Conservation (phyloP, 2,888 invertebrate genomes). For the Nowickia ferox region DNA sequence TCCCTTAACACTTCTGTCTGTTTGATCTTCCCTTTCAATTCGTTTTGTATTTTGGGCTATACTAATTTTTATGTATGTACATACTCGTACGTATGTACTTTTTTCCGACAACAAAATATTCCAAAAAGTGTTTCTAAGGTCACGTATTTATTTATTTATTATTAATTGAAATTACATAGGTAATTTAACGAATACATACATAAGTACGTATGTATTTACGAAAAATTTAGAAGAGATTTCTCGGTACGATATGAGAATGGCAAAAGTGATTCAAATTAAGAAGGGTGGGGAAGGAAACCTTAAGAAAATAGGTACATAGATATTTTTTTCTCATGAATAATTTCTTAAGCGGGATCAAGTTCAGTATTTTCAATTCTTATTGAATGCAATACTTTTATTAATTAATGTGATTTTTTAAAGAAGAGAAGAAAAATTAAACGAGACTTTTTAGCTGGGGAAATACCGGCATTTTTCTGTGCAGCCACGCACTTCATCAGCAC, state of each 20-base stretch:
- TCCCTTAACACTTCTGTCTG: conserved; percentile 24
- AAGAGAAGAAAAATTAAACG: too few species aligned
- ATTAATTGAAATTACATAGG: conserved; percentile 40
- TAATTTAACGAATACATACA: conserved; percentile 33
- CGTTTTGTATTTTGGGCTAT: not conserved
- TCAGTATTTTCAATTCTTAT: too few species aligned
- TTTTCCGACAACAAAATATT: conserved; percentile 9
- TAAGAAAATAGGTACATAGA: not conserved
- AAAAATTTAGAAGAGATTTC: not conserved
- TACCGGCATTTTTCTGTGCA: too few species aligned
- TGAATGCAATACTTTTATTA: too few species aligned
- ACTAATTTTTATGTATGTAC: conserved; percentile 25
- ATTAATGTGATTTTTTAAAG: too few species aligned
- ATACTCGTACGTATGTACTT: too few species aligned
- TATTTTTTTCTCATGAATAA: not conserved
- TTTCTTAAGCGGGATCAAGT: too few species aligned
- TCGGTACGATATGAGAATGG: not conserved
- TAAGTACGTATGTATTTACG: not conserved
- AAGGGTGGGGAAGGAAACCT: not conserved
- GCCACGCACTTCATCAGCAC: too few species aligned
- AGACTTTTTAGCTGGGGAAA: too few species aligned
- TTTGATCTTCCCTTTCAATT: conserved; percentile 17
- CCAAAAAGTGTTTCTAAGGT: conserved; percentile 43
- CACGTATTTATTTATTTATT: conserved; percentile 36
- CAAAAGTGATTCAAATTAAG: not conserved